Base-by-base conservation (phyloP, 2,888 invertebrate species). In the Tetropium fuscum region DNA sequence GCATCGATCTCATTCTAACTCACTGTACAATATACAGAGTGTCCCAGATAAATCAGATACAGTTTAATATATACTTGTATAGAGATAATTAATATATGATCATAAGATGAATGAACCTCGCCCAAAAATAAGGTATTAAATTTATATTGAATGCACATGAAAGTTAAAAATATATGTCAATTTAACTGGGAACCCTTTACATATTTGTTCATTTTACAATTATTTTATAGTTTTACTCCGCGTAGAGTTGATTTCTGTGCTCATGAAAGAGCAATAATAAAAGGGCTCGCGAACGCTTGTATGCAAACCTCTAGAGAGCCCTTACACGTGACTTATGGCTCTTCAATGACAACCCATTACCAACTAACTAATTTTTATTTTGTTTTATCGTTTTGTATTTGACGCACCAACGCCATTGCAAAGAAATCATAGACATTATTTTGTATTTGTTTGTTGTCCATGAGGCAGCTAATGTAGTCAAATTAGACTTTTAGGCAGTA, bases 1-100 rank as follows among this genome's bases (percentile, higher is more conserved):
- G 66, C 68, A 65, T 71, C 71, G 58, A 64, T 70, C 71, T 72
- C 72, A 71, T 73, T 72, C 70, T 71, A 70, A 74, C 73, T 71
- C 73, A 75, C 76, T 75, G 74, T 76, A 75, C 74, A 76, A 71
- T 66, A 62, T 58, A 62, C 53, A 54, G 53, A 40, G 45, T 45
- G 53, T 20, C 22, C 49, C 62, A 58, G 54, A 57, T 58, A 63
- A 40, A 49, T 53, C 34, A 47, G 4, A 49, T n/a, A n/a, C 45
- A 60, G 19, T 45, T 38, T 40, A 55, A 20, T 34, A 48, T 41
- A 34, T 34, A 6, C 10, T 44, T 6, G 16, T 41, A 13, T 10
- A 13, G 1, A 7, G 15, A 19, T 40, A 18, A 18, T 16, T 19
- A 38, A 5, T 40, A n/a, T n/a, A 19, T 16, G 40, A 19, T 18